These are phyloP conservation scores for Tetanocera ferruginea DNA, from an alignment of 2,888 invertebrate species.

Conservation along the genomic window DNA sequence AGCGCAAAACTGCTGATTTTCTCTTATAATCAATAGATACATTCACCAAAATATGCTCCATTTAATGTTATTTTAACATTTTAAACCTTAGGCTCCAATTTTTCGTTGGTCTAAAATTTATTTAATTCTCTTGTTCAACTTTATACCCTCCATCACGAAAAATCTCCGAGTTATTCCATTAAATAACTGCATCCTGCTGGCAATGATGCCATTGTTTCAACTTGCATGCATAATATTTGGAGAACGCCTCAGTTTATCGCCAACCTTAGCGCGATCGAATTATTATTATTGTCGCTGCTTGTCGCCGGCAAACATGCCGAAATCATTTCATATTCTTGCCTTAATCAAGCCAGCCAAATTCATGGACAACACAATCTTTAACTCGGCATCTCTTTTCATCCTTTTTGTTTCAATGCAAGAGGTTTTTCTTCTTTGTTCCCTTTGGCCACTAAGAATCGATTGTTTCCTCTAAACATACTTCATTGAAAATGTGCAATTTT, in stretches of 20 bases:
- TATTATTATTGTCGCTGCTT: constrained; percentile 60
- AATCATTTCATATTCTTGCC: constrained; percentile 49
- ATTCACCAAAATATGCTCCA: background rate
- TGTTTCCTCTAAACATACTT: constrained; percentile 52
- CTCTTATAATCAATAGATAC: background rate
- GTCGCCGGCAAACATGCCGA: constrained; percentile 39
- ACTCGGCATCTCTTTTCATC: constrained; percentile 57
- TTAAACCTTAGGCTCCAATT: background rate
- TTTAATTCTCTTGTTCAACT: background rate
- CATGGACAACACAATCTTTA: constrained; percentile 51
- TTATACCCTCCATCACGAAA: no score
- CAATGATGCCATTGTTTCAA: background rate
- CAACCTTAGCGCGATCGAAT: constrained; percentile 62
- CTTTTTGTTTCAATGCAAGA: constrained; percentile 52
- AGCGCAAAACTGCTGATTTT: background rate
- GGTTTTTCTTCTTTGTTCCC: constrained; percentile 56
- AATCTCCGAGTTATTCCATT: background rate
- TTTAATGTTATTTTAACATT: background rate
- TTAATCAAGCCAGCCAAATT: constrained; percentile 11
- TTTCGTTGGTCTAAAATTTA: background rate
- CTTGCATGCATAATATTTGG: constrained; percentile 31
- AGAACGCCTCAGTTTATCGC: constrained; percentile 59
- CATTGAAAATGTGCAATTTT: constrained; percentile 60
- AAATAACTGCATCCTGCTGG: background rate
- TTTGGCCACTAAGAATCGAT: constrained; percentile 52